Base-by-base conservation (phyloP, 2,888 invertebrate genomes). In the Trisateles emortualis region DNA sequence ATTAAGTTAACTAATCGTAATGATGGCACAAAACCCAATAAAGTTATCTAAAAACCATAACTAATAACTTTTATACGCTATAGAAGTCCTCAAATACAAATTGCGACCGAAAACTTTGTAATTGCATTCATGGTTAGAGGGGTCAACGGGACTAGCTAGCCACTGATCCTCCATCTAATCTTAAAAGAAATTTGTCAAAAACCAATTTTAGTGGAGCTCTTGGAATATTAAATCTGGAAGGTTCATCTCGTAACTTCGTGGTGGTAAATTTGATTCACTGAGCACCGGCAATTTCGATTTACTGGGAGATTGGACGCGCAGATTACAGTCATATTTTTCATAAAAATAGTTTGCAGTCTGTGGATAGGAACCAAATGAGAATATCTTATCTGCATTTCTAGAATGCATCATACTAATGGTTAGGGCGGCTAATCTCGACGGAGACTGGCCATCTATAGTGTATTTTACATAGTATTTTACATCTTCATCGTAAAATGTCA, bases 191-290 rank as follows among this genome's bases (percentile, higher is more conserved):
- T 52, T 22, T 16, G 39, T 60, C 52, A 9, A 42, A 45, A 45
- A 49, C 55, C 55, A 72, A 52, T 64, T 55, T 59, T 11, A 47
- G 30, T 46, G 11, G 62, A 63, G 44, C 65, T 54, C 39, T 17
- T 8, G 14, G 45, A 47, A 72, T 68, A 64, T 68, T 68, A 69
- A 64, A 62, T 52, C 50, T 54, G 32, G 51, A 57, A 60, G 40
- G 60, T 47, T 50, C 51, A 55, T 64, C 46, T 56, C 17, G 29
- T 51, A 38, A 42, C 52, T 33, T 16, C n/a, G 61, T 59, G 58
- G 53, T 72, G 45, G 57, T 51, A 62, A 71, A 68, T 69, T 68
- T 50, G 45, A 59, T 72, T 68, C 57, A 46, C 46, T 40, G 10
- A 33, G 49, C 52, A 46, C 33, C 38, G 54, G 36, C 51, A 62